Base-by-base conservation (phyloP, 1,140 invertebrate species). In the Probaryconus sp. region DNA sequence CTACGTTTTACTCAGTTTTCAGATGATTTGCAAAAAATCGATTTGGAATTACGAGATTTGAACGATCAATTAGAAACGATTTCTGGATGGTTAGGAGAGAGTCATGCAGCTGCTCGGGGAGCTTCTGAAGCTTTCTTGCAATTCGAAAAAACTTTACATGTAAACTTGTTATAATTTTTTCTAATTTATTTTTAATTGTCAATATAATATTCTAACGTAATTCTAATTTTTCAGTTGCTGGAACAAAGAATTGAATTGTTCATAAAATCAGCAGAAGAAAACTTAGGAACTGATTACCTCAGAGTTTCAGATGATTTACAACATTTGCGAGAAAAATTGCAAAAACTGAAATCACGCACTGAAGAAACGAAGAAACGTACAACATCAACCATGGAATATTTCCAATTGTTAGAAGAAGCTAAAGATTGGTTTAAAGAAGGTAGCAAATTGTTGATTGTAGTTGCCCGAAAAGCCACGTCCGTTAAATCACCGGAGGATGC, bases 121-220 rank as follows among this genome's bases (percentile, higher is more conserved):
- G 92, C 92, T 47, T 92, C 93, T 5, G 87, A 91, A 47, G 91
- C 92, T 31, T 96, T 95, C 81, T 88, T 89, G 38, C 91, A 94
- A 70, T 95, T 96, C 83, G 93, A 95, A 86, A 92, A 92, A 85
- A 95, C 93, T 38, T 91, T 95, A 73, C 88, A 92, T 88, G 94
- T 95, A 88, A 89, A 83, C 64, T 58, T 31, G 30, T 31, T 45
- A 43, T 47, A 55, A 40, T 37, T 31, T 14, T 47, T 38, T 51
- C 43, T 63, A 26, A 51, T 47, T 11, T 42, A 43, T 14, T 37
- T 18, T 47, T 28, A 42, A 9, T 4, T 24, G 5, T 17, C 5
- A 16, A 38, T 17, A 38, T 17, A 4, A 2, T 6, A 17, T 7
- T 37, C 9, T 21, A 38, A n/a, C 17, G 0, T 21, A 37, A 16